Conservation (phyloP, 1,140 invertebrate genomes). For the Megathymus violae region DNA sequence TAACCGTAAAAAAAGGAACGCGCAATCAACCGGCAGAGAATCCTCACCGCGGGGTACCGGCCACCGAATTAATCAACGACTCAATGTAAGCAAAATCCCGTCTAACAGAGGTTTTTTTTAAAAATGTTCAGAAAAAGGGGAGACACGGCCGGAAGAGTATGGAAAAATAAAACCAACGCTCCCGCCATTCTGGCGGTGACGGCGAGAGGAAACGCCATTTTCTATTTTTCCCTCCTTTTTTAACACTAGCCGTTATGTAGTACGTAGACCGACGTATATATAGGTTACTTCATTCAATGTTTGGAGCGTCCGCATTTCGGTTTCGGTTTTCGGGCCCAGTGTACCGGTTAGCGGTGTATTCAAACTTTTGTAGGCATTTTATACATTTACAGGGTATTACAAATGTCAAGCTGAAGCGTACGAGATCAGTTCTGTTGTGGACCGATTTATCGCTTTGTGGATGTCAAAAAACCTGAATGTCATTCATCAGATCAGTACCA, state of each 20-base stretch:
- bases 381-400: not conserved
- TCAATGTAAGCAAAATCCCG: constrained; percentile 67
- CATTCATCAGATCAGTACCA: too few species aligned
- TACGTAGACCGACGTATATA: constrained; percentile 4
- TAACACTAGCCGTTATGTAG: constrained; percentile 46
- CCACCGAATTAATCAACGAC: constrained; percentile 76
- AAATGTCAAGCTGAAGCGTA: not conserved
- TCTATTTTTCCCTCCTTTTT: constrained; percentile 67
- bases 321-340: constrained; percentile 9
- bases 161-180: constrained; percentile 65
- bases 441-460: not conserved
- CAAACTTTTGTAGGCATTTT: not conserved
- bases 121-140: constrained; percentile 63
- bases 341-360: not conserved
- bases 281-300: constrained; percentile 11
- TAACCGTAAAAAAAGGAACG: constrained; percentile 51
- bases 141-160: constrained; percentile 64
- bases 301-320: constrained; percentile 18
- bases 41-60: constrained; percentile 64
- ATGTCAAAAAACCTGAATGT: too few species aligned
- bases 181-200: constrained; percentile 74
- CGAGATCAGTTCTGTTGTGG: not conserved
- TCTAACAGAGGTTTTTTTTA: constrained; percentile 53
- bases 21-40: constrained; percentile 69
- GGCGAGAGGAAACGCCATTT: constrained; percentile 69